Evolutionary conservation across 2,797 vertebrate genomes (phyloP).

Genomic region (Salmo trutta): DNA sequence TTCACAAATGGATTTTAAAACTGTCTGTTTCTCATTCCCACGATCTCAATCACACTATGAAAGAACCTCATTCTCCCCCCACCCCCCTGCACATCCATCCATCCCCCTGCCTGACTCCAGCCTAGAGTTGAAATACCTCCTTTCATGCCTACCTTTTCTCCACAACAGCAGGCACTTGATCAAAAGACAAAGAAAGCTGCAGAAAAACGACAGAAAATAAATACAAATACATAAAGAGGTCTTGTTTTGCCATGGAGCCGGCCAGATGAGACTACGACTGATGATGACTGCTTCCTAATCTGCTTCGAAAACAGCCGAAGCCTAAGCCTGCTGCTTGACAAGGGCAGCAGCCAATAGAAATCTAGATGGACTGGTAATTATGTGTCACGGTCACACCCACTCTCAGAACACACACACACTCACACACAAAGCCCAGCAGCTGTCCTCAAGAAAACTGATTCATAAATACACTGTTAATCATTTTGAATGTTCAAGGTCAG

Average conservation of each 20-base stretch:
- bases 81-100: constrained; percentile 7
- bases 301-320: constrained; percentile 44
- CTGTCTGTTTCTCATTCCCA: constrained; percentile 7
- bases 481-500: constrained; percentile 1
- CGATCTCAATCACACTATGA: constrained; percentile 11
- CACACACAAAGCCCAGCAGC: not conserved
- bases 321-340: constrained; percentile 38
- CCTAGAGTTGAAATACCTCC: constrained; percentile 2
- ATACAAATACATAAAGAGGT: constrained; percentile 47
- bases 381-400: constrained; percentile 34
- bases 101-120: not conserved
- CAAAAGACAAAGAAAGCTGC: constrained; percentile 40
- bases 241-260: constrained; percentile 72
- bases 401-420: too few species aligned
- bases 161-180: constrained; percentile 34
- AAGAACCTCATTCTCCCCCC: not conserved
- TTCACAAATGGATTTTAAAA: not conserved
- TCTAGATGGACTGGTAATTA: constrained; percentile 7
- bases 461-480: constrained; percentile 5
- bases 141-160: constrained; percentile 42
- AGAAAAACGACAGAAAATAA: constrained; percentile 47
- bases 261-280: constrained; percentile 45
- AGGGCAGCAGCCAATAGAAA: constrained; percentile 47
- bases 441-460: not conserved
- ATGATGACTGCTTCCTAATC: constrained; percentile 57